Evolutionary conservation across 2,888 invertebrate genomes (phyloP).

Genomic region (Pherbina coryleti): DNA sequence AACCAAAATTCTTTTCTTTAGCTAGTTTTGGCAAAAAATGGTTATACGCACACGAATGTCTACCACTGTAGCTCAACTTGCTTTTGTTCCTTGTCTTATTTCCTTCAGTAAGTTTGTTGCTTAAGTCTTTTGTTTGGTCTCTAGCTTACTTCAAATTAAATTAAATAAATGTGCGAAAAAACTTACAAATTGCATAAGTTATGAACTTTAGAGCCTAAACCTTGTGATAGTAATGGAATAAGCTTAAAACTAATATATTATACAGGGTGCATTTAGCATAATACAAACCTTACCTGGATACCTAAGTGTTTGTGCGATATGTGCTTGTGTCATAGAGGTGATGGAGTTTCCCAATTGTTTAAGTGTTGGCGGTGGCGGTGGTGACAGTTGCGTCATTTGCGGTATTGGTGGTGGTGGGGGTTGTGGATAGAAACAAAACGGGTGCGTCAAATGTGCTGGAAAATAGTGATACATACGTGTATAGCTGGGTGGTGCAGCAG

Average conservation of each 20-base stretch:
- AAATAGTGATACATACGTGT: conserved; percentile 76
- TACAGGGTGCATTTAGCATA: not conserved
- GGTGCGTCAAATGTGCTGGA: conserved; percentile 72
- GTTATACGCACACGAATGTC: too few relatives aligned
- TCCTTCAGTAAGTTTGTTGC: too few relatives aligned
- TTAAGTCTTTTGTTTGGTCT: too few relatives aligned
- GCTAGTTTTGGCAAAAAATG: too few relatives aligned
- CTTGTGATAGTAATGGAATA: too few relatives aligned
- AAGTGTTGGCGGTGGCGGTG: conserved; percentile 62
- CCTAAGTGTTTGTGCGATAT: conserved; percentile 69
- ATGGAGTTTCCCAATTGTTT: conserved; percentile 62
- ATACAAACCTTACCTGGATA: conserved; percentile 67
- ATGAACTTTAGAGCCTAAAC: not conserved
- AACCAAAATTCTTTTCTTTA: too few relatives aligned
- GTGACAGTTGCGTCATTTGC: conserved; percentile 62
- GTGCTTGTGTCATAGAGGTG: conserved; percentile 62
- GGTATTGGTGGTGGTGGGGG: conserved; percentile 65
- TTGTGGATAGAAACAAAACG: conserved; percentile 70
- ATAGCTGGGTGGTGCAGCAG: conserved; percentile 75
- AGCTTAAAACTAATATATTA: not conserved
- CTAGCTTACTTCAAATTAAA: too few relatives aligned
- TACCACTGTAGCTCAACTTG: too few relatives aligned
- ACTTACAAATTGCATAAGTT: not conserved
- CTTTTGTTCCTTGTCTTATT: too few relatives aligned
- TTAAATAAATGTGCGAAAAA: not conserved